Evolutionary conservation across 2,113 vertebrate species (phyloP).

Genomic region (Lamprologus ornatipinnis): DNA sequence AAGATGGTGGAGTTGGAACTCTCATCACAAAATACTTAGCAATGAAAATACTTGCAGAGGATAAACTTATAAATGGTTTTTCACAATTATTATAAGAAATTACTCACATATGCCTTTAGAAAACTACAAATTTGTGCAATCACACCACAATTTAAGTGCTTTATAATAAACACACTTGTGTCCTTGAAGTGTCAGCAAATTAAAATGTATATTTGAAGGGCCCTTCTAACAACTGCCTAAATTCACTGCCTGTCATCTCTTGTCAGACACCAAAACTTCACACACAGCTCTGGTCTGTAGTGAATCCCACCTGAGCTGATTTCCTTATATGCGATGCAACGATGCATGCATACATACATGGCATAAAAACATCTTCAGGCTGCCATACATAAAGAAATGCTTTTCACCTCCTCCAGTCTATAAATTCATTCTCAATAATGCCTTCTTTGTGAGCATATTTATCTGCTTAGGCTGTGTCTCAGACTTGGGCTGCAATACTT

Average conservation of each 20-base stretch:
- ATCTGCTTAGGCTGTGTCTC: neutral
- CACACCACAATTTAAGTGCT: neutral
- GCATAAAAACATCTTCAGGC: neutral
- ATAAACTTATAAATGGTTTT: neutral
- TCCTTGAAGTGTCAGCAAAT: neutral
- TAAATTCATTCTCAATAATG: neutral
- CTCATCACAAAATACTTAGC: neutral
- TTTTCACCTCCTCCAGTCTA: neutral
- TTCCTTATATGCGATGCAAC: neutral
- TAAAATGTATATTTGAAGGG: neutral
- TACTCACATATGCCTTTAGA: neutral
- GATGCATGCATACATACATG: neutral
- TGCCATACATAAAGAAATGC: neutral
- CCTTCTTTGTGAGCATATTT: neutral
- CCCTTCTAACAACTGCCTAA: neutral
- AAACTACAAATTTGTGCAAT: neutral
- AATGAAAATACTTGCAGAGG: neutral
- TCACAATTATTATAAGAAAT: neutral
- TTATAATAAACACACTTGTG: neutral
- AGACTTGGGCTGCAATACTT: neutral
- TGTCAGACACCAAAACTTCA: neutral
- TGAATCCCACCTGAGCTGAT: neutral
- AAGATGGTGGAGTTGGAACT: neutral
- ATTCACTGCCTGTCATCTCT: neutral
- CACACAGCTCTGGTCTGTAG: neutral